Conservation (phyloP, 2,888 invertebrate species). For the Heliothis peltigera region DNA sequence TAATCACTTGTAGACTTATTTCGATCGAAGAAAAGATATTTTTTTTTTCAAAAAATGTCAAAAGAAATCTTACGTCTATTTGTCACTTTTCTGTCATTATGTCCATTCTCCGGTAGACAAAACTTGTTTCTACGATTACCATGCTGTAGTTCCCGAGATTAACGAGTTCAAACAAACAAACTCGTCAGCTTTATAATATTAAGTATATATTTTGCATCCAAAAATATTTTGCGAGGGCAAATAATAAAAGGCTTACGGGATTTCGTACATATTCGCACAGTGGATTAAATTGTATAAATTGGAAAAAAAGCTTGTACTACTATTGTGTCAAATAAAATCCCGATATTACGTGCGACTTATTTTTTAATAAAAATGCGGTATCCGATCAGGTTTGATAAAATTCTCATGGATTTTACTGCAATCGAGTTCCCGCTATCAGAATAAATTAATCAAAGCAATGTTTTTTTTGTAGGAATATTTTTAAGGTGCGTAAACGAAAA, state of each 20-base stretch:
- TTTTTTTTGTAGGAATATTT: constrained; percentile 18
- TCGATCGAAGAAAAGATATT: too few species aligned
- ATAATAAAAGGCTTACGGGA: constrained; percentile 29
- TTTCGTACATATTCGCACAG: constrained; percentile 12
- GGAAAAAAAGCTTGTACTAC: constrained; percentile 23
- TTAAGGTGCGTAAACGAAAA: not conserved
- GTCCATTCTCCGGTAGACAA: too few species aligned
- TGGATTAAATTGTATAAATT: constrained; percentile 43
- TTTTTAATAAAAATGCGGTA: constrained; percentile 14
- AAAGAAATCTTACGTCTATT: too few species aligned
- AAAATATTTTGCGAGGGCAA: not conserved
- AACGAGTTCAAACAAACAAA: too few species aligned
- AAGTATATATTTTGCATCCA: constrained; percentile 1
- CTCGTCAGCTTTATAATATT: too few species aligned
- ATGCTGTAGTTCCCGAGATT: too few species aligned
- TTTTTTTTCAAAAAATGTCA: too few species aligned
- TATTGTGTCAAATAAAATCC: constrained; percentile 29
- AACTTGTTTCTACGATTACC: too few species aligned
- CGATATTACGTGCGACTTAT: constrained; percentile 24
- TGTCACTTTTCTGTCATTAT: too few species aligned
- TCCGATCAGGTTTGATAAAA: constrained; percentile 19
- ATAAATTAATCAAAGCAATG: constrained; percentile 19
- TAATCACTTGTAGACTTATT: too few species aligned
- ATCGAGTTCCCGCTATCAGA: constrained; percentile 18
- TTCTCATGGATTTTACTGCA: constrained; percentile 33